Evolutionary conservation across 2,113 vertebrate genomes (phyloP), one percentile per base, ranked within the genome.

Genomic region (Porphyrio hochstetteri): DNA sequence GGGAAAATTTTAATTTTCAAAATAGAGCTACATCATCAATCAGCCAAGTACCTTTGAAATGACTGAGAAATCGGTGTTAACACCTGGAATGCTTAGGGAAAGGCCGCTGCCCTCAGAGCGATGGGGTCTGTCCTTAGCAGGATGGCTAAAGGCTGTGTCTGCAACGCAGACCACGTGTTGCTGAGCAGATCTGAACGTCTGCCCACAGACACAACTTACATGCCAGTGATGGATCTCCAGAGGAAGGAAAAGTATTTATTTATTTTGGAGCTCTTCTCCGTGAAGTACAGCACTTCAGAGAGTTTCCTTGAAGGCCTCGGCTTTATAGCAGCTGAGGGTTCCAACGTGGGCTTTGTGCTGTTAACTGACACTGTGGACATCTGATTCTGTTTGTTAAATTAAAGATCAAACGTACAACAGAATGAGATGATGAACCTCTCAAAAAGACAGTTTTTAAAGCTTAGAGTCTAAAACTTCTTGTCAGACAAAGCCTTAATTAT

Each of bases 11-110:
- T n/a, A 40, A 55, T 63, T 78, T 88, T 81, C 31, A 63, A 69
- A 86, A 55, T 10, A 65, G 79, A 92, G 53, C 14, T 77, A 21
- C n/a, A 90, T 91, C 48, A 59, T 88, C 91, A 91, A 55, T 95
- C 95, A 90, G 80, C 50, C 13, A 33, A 55, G n/a, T 67, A 61
- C 29, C 52, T 95, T 77, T 53, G 78, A 63, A 82, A 65, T 35
- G 56, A 21, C 52, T 28, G 9, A 42, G 91, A 46, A 13, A 56
- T 17, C 15, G 60, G 38, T 6, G 1, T n/a, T 40, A 9, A 7
- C 42, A 68, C 4, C 52, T 11, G 1, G 27, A 15, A 19, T 2
- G 16, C 59, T 46, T 10, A 10, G 0, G 13, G 75, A n/a, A 48
- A 24, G 63, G 33, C 61, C 0, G 0, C 64, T 74, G 36, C 55